Conservation (phyloP, 2,888 invertebrate genomes). For the Syritta pipiens region DNA sequence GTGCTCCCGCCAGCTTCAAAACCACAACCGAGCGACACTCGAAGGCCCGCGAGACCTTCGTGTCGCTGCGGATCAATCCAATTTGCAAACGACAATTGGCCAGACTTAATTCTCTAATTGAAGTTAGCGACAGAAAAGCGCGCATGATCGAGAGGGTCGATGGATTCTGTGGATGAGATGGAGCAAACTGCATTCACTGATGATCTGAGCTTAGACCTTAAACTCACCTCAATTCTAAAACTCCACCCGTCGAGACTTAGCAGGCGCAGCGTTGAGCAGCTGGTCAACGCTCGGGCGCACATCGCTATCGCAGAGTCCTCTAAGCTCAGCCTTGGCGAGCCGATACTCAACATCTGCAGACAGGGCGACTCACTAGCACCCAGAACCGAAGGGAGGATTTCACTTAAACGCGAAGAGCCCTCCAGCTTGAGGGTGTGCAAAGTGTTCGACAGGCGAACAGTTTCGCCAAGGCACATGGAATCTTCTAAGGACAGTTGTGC, state of each 20-base stretch:
- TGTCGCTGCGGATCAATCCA: conserved; percentile 73
- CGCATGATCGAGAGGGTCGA: conserved; percentile 80
- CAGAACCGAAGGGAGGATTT: conserved; percentile 81
- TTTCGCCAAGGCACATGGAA: conserved; percentile 81
- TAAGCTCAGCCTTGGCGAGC: conserved; percentile 80
- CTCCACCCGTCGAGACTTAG: conserved; percentile 82
- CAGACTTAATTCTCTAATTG: conserved; percentile 80
- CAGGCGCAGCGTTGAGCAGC: conserved; percentile 80
- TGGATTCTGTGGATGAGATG: too few relatives aligned
- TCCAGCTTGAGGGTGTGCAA: conserved; percentile 81
- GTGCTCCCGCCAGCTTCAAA: conserved; percentile 80
- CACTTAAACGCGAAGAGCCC: conserved; percentile 81
- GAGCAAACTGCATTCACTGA: too few relatives aligned
- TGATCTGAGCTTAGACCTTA: neutral
- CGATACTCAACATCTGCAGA: conserved; percentile 81
- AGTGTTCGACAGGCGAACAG: conserved; percentile 80
- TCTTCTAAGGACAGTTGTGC: conserved; percentile 81
- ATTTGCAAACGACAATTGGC: conserved; percentile 81
- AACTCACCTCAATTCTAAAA: conserved; percentile 81
- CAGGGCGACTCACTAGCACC: conserved; percentile 81
- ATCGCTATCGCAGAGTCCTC: conserved; percentile 79
- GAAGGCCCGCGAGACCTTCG: conserved; percentile 72
- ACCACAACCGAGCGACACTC: conserved; percentile 80
- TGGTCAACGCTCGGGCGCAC: conserved; percentile 74
- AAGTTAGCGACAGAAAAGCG: conserved; percentile 80